Evolutionary conservation across 2,113 vertebrate species (phyloP).

Genomic region (Oncorhynchus gorbuscha): DNA sequence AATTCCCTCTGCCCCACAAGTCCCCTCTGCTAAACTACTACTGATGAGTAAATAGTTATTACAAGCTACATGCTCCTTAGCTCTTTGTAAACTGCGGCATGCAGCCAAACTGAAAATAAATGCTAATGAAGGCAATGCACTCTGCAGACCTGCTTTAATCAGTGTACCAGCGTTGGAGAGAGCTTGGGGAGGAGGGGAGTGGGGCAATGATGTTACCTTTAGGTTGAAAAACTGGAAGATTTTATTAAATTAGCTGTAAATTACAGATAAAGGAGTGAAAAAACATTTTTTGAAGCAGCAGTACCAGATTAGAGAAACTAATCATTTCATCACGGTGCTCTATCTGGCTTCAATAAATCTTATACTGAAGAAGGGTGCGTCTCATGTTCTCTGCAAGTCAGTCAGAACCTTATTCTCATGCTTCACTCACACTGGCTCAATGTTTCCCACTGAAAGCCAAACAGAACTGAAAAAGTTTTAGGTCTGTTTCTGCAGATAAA

Average conservation of each 20-base stretch:
- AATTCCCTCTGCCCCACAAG: background rate
- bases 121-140: constrained; percentile 15
- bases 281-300: constrained; percentile 27
- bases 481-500: background rate
- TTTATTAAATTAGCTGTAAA: constrained; percentile 48
- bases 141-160: constrained; percentile 19
- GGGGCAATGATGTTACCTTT: constrained; percentile 23
- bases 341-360: constrained; percentile 20
- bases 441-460: background rate
- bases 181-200: background rate
- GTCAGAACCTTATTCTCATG: too few relatives aligned
- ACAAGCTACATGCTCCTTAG: constrained; percentile 1
- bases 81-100: background rate
- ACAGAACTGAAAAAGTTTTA: background rate
- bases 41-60: constrained; percentile 2
- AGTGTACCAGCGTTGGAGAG: constrained; percentile 3
- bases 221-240: constrained; percentile 32
- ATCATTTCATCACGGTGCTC: constrained; percentile 10
- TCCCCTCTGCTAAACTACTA: background rate
- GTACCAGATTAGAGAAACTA: constrained; percentile 31
- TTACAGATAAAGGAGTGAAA: constrained; percentile 41
- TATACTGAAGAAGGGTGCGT: too few relatives aligned
- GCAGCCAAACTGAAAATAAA: constrained; percentile 1
- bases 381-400: too few relatives aligned
- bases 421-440: too few relatives aligned